Base-by-base conservation (phyloP, 2,113 vertebrate species). In the Leucoraja erinaceus region DNA sequence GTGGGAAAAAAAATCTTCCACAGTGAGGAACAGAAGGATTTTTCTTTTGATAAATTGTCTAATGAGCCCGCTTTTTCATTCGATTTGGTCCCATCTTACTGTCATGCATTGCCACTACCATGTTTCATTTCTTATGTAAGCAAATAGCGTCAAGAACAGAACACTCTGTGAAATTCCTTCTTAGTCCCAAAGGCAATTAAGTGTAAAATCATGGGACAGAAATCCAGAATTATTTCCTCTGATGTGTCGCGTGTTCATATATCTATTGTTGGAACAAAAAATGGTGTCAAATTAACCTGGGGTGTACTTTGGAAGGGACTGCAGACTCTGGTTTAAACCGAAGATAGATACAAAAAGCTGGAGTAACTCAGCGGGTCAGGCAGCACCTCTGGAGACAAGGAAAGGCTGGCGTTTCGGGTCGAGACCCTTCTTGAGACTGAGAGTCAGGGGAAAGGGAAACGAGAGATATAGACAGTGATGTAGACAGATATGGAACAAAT, bases 111-210 rank as follows among this genome's bases (percentile, higher is more conserved):
- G 25, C 5, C 83, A 14, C 12, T 18, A 63, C 63, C 83, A 88
- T 88, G n/a, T 16, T 31, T 88, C n/a, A 88, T 88, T 88, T 66
- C 83, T 88, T 59, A 88, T 88, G 83, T 88, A 88, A 88, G 83
- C 83, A 66, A 63, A 63, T 63, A 14, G 31, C 59, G 31, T 88
- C 59, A 63, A 31, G 83, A 88, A 88, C n/a, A 28, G 83, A 88
- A 88, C 83, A 66, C 83, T 81, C 78, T 88, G 83, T 88, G 28
- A 88, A 88, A 88, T 88, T 88, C 83, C 59, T 88, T 11, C 56
- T 28, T 12, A 12, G n/a, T 88, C 59, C 83, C 83, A 11, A 88
- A 88, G 59, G 83, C 28, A 88, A 88, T 88, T 18, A 88, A 88
- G 31, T 31, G 14, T 63, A 88, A 88, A 88, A 66, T 8, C 0